These are phyloP conservation scores for Platerodrilus igneus DNA, from an alignment of 2,888 invertebrate species.

Conservation along the genomic window DNA sequence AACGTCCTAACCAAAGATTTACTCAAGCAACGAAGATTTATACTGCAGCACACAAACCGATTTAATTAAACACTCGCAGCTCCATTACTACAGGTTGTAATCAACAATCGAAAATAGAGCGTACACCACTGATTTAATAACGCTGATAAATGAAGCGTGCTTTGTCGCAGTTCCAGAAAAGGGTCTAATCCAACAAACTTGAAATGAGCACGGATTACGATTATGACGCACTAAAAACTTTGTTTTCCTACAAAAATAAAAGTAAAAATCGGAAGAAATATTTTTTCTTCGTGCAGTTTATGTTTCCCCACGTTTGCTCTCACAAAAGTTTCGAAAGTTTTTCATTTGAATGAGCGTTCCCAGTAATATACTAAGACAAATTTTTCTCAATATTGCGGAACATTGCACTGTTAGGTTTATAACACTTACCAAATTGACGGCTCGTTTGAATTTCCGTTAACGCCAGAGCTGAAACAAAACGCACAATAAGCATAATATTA, in stretches of 20 bases:
- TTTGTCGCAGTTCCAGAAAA: slow-evolving; percentile 17
- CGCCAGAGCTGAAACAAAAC: slow-evolving; percentile 40
- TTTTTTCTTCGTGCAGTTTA: slow-evolving; percentile 20
- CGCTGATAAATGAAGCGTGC: slow-evolving; percentile 25
- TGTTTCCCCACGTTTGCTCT: slow-evolving; percentile 14
- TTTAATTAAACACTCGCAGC: slow-evolving; percentile 40
- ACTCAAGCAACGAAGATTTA: slow-evolving; percentile 35
- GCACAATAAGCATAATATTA: slow-evolving; percentile 34
- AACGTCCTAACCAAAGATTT: slow-evolving; percentile 27
- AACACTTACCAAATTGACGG: slow-evolving; percentile 36
- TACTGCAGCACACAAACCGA: slow-evolving; percentile 33
- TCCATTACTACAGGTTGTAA: slow-evolving; percentile 33
- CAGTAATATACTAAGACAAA: not conserved
- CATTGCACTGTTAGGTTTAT: slow-evolving; percentile 13
- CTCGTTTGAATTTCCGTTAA: slow-evolving; percentile 32
- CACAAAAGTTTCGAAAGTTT: slow-evolving; percentile 8
- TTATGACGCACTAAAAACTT: slow-evolving; percentile 37
- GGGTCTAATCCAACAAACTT: slow-evolving; percentile 29
- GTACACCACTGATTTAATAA: slow-evolving; percentile 29
- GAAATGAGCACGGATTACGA: slow-evolving; percentile 40
- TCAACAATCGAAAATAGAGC: slow-evolving; percentile 14
- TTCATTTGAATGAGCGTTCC: slow-evolving; percentile 13
- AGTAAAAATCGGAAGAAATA: slow-evolving; percentile 22
- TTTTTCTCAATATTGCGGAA: slow-evolving; percentile 11
- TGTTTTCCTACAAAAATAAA: slow-evolving; percentile 29